Conservation (phyloP, 2,113 vertebrate species). For the Tetrao urogallus region DNA sequence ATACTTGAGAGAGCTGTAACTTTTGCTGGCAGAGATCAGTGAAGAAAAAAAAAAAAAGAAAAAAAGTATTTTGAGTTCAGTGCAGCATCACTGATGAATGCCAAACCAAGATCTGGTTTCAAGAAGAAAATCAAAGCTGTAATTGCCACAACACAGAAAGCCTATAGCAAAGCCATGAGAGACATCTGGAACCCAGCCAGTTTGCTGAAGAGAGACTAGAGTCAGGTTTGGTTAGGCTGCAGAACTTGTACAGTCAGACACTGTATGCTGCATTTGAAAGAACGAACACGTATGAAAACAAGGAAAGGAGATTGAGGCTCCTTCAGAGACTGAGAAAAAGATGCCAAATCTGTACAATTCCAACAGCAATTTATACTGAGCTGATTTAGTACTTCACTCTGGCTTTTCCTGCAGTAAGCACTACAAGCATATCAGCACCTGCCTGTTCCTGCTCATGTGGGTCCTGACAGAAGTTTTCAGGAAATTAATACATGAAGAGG, state of each 20-base stretch:
- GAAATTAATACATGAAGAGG: background rate
- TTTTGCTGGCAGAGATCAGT: background rate
- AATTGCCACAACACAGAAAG: background rate
- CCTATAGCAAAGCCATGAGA: background rate
- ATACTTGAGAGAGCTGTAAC: fast-evolving
- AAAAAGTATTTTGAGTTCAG: background rate
- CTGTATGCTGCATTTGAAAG: background rate
- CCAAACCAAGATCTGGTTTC: background rate
- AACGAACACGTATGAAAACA: background rate
- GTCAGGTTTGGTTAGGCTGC: background rate
- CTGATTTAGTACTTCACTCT: background rate
- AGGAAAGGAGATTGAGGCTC: background rate
- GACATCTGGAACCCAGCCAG: background rate
- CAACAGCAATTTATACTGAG: background rate
- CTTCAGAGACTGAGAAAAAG: background rate
- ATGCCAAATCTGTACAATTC: background rate
- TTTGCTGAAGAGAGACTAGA: background rate
- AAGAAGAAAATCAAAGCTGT: background rate
- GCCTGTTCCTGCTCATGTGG: background rate
- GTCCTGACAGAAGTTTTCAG: background rate
- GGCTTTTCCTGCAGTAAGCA: background rate
- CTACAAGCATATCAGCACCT: background rate
- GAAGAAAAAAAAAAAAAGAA: background rate
- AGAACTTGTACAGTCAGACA: background rate
- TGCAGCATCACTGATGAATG: background rate